These are phyloP conservation scores for Porites cylindrica DNA, from an alignment of 92 coral and sea anemone genomes.

Conservation along the genomic window DNA sequence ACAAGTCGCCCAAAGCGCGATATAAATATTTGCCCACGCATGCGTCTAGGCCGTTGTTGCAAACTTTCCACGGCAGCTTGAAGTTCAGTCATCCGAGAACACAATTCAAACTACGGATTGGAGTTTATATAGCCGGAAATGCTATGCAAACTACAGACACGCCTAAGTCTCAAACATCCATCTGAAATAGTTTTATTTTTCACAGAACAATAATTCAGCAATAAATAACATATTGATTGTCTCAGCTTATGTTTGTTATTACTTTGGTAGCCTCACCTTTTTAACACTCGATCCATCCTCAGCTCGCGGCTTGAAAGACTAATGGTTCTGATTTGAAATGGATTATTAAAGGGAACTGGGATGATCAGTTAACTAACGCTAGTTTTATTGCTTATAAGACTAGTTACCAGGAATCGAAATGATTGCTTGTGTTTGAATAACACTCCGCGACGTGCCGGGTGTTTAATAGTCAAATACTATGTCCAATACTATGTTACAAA, in stretches of 20 bases:
- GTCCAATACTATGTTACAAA: too few species aligned
- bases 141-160: constrained; percentile 28
- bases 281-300: neutral
- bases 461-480: neutral
- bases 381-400: neutral
- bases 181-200: neutral
- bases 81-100: constrained; percentile 39
- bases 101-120: constrained; percentile 15
- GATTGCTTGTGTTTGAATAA: constrained; percentile 16
- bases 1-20: constrained; percentile 14
- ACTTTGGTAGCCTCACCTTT: neutral
- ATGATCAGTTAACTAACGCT: too few species aligned
- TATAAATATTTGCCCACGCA: constrained; percentile 55
- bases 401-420: neutral
- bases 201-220: neutral
- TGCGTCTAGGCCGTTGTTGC: constrained; percentile 13
- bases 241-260: neutral
- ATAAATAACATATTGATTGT: constrained; percentile 1
- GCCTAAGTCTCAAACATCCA: constrained; percentile 24
- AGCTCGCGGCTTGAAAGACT: neutral
- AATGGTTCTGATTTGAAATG: too few species aligned
- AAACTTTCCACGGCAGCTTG: constrained; percentile 6
- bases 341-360: too few species aligned
- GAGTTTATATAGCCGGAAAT: constrained; percentile 15
- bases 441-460: neutral